Evolutionary conservation across 2,113 vertebrate genomes (phyloP).

Genomic region (Trichomycterus rosablanca): DNA sequence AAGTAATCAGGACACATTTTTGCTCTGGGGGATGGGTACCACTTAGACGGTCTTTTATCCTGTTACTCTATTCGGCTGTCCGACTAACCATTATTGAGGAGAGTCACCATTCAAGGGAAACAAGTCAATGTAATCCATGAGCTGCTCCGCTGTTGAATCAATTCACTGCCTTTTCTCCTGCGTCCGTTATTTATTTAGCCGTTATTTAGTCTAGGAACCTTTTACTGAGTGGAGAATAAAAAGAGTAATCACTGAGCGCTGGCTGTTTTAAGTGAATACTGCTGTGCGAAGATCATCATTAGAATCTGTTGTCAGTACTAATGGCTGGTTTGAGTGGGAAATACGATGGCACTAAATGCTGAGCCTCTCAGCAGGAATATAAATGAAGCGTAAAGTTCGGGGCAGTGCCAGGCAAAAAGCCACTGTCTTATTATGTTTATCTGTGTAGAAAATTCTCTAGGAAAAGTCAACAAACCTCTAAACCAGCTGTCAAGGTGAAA

Average conservation of each 20-base stretch:
- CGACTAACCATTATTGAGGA: slow-evolving; percentile 26
- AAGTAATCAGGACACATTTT: slow-evolving; percentile 21
- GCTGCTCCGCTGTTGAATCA: slow-evolving; percentile 5
- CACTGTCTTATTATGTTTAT: slow-evolving; percentile 28
- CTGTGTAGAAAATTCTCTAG: slow-evolving; percentile 11
- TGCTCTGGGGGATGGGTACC: neutral
- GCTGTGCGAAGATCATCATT: slow-evolving; percentile 9
- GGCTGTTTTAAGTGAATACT: neutral
- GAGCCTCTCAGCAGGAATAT: slow-evolving; percentile 1
- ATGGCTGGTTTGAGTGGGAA: slow-evolving; percentile 17
- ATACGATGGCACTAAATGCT: slow-evolving; percentile 3
- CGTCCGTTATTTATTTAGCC: slow-evolving; percentile 1
- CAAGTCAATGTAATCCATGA: slow-evolving; percentile 31
- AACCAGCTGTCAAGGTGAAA: slow-evolving; percentile 6
- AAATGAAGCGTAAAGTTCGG: slow-evolving; percentile 17
- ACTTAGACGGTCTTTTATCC: slow-evolving; percentile 5
- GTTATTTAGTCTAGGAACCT: neutral
- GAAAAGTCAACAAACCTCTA: slow-evolving; percentile 17
- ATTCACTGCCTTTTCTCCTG: neutral
- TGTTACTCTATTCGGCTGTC: slow-evolving; percentile 12
- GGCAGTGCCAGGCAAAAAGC: neutral
- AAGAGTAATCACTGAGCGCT: slow-evolving; percentile 15
- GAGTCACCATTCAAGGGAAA: slow-evolving; percentile 1
- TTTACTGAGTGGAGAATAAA: neutral
- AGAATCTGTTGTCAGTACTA: slow-evolving; percentile 14